Conservation (phyloP, 2,113 vertebrate species). For the Rostratula benghalensis region DNA sequence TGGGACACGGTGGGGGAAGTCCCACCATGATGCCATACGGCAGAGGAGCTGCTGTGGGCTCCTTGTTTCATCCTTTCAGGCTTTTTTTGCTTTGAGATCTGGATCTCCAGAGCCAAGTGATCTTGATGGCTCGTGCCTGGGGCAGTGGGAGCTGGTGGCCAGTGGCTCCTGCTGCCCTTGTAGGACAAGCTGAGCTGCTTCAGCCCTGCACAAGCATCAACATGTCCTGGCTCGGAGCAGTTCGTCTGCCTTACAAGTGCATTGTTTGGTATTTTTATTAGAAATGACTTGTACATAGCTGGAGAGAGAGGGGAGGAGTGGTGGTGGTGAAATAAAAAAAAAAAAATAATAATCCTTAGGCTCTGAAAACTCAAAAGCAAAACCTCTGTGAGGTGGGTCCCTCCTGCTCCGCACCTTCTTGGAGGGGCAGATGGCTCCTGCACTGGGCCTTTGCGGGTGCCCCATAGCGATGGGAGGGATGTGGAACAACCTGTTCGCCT, state of each 20-base stretch:
- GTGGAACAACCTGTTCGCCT: constrained; percentile 51
- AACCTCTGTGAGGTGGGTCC: neutral
- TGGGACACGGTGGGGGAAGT: too few relatives aligned
- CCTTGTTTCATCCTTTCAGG: neutral
- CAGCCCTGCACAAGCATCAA: neutral
- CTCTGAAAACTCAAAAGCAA: neutral
- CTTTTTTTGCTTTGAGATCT: neutral
- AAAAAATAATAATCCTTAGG: too few relatives aligned
- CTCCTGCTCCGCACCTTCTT: neutral
- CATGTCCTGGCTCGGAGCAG: fast-evolving
- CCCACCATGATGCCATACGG: fast-evolving
- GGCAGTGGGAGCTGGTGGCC: neutral
- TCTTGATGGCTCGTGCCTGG: too few relatives aligned
- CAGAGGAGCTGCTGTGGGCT: neutral
- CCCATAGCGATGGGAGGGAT: neutral
- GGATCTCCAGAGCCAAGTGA: too few relatives aligned
- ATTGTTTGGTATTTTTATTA: neutral
- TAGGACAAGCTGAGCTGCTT: neutral
- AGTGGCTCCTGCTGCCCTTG: neutral
- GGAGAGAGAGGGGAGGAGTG: fast-evolving
- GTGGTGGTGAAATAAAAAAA: too few relatives aligned
- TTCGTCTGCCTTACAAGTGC: fast-evolving
- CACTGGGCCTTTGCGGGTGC: neutral
- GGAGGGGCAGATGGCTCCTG: neutral
- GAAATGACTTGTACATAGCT: fast-evolving